Evolutionary conservation across 2,113 vertebrate species (phyloP).

Genomic region (Ellobius talpinus): DNA sequence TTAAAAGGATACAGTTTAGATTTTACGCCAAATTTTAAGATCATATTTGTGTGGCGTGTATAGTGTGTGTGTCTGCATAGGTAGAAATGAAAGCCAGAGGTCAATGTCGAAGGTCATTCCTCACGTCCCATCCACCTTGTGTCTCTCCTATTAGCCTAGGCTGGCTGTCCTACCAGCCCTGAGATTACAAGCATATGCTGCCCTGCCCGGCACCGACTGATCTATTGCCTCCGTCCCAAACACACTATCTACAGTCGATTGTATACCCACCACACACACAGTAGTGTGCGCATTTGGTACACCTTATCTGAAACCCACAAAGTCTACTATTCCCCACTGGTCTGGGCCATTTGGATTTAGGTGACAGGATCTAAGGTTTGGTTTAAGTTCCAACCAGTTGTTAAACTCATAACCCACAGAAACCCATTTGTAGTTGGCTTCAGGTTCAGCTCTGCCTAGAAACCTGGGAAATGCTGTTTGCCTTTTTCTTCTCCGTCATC

Average conservation of each 20-base stretch:
- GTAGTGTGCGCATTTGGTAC: neutral
- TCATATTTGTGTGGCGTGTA: neutral
- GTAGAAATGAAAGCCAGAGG: neutral
- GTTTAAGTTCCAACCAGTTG: neutral
- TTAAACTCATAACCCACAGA: neutral
- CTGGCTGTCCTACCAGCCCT: neutral
- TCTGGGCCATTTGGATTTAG: neutral
- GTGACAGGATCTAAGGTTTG: neutral
- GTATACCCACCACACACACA: neutral
- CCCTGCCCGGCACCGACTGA: neutral
- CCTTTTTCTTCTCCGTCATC: neutral
- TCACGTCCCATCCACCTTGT: neutral
- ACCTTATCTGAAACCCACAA: neutral
- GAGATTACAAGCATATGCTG: neutral
- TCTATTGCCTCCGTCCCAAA: too few species aligned
- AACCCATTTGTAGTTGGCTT: neutral
- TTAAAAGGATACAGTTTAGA: neutral
- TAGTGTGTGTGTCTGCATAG: neutral
- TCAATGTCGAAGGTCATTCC: too few species aligned
- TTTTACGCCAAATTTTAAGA: slow-evolving; percentile 12
- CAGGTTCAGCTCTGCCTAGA: neutral
- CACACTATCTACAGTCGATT: neutral
- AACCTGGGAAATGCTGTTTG: neutral
- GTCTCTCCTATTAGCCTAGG: neutral
- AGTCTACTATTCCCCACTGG: neutral